Base-by-base conservation (phyloP, 2,888 invertebrate genomes). In the Clostera curtula region DNA sequence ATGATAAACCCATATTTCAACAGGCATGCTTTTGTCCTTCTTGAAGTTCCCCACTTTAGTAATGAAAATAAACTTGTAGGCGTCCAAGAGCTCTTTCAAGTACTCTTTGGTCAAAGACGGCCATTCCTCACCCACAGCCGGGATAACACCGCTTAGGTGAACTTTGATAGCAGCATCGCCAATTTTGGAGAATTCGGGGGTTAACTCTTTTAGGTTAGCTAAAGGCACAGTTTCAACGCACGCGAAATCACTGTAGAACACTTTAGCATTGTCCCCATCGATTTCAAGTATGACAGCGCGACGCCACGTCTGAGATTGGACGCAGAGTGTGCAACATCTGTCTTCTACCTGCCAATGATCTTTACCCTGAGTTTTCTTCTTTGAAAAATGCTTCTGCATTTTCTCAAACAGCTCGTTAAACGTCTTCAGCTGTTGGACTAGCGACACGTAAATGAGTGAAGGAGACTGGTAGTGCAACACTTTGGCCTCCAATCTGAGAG, bases 241-340 rank as follows among this genome's bases (percentile, higher is more conserved):
- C 0, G 89, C 89, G 37, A 88, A 86, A 52, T 95, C 95, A 8
- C 88, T 85, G 19, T 92, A 82, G 36, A 87, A 88, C 1, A 94
- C 87, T 35, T 76, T 74, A 1, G 69, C 75, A 6, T 63, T 58
- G 0, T 71, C 62, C 1, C 66, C 60, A 3, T 67, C 56, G 1
- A 85, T 25, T 27, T 80, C 66, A 1, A 82, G 55, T 1, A 83
- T 47, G 9, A 88, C 74, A 15, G 85, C 74, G 3, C 95, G 86
- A 39, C 88, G 89, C 88, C 90, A 94, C 15, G 82, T 74, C 18
- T 85, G 82, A 7, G 86, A 85, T 7, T 75, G 70, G 0, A 49
- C 36, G 29, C 84, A 74, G 2, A 75, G 35, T 0, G 84, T 59
- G 39, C 74, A 84, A 43, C 87, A 87, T 27, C 62, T 60, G 8